Conservation (phyloP, 2,113 vertebrate genomes). For the Phyllostomus discolor region DNA sequence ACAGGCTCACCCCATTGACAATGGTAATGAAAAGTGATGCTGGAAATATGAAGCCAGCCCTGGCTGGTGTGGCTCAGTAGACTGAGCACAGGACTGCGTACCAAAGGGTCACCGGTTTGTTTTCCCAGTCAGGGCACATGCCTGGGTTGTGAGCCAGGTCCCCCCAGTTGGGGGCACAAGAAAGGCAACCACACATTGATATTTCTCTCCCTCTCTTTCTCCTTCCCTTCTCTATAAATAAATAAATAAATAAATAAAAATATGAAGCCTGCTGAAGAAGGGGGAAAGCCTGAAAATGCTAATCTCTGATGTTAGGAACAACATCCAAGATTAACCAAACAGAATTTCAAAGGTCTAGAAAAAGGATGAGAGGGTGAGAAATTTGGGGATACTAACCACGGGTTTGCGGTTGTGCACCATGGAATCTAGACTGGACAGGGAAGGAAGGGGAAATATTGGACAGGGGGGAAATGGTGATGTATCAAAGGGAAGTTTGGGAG, state of each 20-base stretch:
- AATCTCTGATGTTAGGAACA: neutral
- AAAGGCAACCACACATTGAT: too few species aligned
- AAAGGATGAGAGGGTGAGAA: neutral
- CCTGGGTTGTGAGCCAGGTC: too few species aligned
- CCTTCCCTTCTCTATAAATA: too few species aligned
- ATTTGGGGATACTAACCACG: neutral
- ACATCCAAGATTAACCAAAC: neutral
- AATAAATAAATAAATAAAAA: neutral
- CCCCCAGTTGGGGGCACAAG: too few species aligned
- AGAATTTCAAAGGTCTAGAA: neutral
- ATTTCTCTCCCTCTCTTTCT: too few species aligned
- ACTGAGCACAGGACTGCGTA: too few species aligned
- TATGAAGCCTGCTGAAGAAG: neutral
- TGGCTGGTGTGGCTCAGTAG: too few species aligned
- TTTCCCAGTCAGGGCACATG: too few species aligned
- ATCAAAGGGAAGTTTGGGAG: neutral
- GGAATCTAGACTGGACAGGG: neutral
- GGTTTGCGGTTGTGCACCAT: neutral
- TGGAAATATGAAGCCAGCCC: neutral
- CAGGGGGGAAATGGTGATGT: accelerated
- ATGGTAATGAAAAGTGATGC: conserved; percentile 14
- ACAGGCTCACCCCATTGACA: neutral
- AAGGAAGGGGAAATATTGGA: neutral
- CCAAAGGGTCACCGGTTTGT: too few species aligned
- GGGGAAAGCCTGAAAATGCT: neutral